Percentiles rank a stretch among this genome's conserved stretches.
Conservation (phyloP, 2,797 vertebrate species). For the Sebastolobus alascanus region DNA sequence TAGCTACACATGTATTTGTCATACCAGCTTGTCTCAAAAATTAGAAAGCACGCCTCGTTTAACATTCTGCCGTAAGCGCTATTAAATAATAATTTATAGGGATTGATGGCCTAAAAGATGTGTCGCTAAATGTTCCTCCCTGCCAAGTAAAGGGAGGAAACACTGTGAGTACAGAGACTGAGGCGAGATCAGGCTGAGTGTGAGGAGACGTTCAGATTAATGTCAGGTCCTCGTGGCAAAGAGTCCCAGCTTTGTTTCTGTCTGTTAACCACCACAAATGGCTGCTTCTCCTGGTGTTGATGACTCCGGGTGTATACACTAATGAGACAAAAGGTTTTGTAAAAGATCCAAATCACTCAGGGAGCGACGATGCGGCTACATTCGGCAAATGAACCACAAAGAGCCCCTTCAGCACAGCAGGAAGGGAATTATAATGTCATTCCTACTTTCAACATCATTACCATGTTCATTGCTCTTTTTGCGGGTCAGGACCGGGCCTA, state of each 20-base stretch:
- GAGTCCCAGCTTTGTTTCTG: slow-evolving; percentile 61
- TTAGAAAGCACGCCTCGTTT: background rate
- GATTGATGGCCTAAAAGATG: background rate
- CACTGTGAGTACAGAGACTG: slow-evolving; percentile 17
- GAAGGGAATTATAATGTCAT: slow-evolving; percentile 71
- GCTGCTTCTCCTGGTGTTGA: slow-evolving; percentile 48
- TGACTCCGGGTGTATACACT: slow-evolving; percentile 58
- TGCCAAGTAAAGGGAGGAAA: slow-evolving; percentile 3
- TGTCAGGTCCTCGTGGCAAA: slow-evolving; percentile 45
- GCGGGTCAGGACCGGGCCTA: slow-evolving; percentile 55
- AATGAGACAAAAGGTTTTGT: slow-evolving; percentile 75
- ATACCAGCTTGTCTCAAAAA: background rate
- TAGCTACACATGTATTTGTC: too few species aligned
- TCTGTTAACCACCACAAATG: slow-evolving; percentile 68
- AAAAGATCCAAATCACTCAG: slow-evolving; percentile 69
- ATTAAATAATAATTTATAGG: background rate
- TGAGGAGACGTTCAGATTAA: slow-evolving; percentile 54
- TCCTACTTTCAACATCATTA: slow-evolving; percentile 74
- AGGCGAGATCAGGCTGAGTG: slow-evolving; percentile 44
- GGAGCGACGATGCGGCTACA: slow-evolving; percentile 32
- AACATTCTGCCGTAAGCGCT: background rate
- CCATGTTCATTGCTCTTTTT: slow-evolving; percentile 57
- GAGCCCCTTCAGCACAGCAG: slow-evolving; percentile 64
- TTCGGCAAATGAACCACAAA: slow-evolving; percentile 74
- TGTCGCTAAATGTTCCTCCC: slow-evolving; percentile 23